Evolutionary conservation across 1,140 invertebrate genomes (phyloP), one percentile per base, ranked within the genome.

Genomic region (Mizuhopecten yessoensis): DNA sequence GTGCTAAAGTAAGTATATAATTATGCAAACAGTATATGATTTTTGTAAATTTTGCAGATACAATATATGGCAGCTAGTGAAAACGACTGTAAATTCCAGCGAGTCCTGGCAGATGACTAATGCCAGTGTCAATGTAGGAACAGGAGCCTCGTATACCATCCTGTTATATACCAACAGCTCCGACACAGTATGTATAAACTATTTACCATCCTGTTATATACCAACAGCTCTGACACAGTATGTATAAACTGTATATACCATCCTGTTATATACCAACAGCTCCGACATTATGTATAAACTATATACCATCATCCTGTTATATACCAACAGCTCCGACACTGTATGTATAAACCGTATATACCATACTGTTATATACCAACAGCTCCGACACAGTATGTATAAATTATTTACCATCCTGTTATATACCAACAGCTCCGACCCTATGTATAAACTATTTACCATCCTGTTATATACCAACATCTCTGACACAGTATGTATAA

Each of bases 91-190:
- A 34, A 87, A 57, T 5, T 33, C 15, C 36, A 86, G 33, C 86
- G n/a, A 86, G 33, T 11, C 42, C 36, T 88, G 86, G n/a, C 87
- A 34, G 91, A 86, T 34, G 23, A 33, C 0, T 10, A 15, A 36
- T 23, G 49, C 75, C 0, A 33, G 49, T 39, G 10, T 92, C 23
- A 87, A 23, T 13, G 45, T 91, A 9, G 89, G 90, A 34, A 87
- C 88, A 34, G 92, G 92, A 87, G 92, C 89, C 17, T 90, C 91
- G 0, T 93, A 93, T 39, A 91, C 89, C 29, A n/a, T 89, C 5
- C 57, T 90, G 2, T 1, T 91, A n/a, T 49, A 89, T 89, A 75
- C 57, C 23, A 75, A 86, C 34, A 42, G 33, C 33, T 33, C 33
- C 15, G 42, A 87, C 33, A 87, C 36, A 23, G 90, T 91, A n/a